phyloP scores from a whole-genome alignment of 2,888 invertebrate genomes.

The Eilema depressum region DNA sequence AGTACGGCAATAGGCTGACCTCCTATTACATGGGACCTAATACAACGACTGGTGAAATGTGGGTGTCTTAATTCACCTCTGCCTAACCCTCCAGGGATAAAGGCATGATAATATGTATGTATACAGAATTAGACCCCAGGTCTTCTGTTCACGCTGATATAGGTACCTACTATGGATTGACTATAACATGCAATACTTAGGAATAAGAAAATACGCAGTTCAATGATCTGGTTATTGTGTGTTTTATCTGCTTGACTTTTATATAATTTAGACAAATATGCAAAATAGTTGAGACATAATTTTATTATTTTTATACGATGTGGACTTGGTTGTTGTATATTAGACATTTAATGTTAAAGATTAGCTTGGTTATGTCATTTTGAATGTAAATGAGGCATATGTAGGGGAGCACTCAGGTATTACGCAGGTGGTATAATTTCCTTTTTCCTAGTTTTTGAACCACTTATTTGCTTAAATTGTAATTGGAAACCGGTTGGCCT shows the following conservation, averaged over 20 bases:
- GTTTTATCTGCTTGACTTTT: conserved; percentile 36
- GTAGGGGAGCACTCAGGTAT: too few relatives aligned
- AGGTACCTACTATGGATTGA: conserved; percentile 15
- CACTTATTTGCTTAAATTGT: too few relatives aligned
- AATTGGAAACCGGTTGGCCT: too few relatives aligned
- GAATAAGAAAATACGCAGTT: conserved; percentile 39
- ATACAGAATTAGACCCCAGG: not conserved
- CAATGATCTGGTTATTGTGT: conserved; percentile 41
- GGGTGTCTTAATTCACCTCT: too few relatives aligned
- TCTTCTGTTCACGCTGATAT: conserved; percentile 42
- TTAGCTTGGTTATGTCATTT: not conserved
- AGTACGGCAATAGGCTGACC: too few relatives aligned
- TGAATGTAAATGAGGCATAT: not conserved
- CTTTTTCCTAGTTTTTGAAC: not conserved
- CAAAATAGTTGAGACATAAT: not conserved
- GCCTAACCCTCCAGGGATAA: too few relatives aligned
- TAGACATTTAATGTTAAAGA: not conserved
- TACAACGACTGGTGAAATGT: too few relatives aligned
- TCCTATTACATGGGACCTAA: too few relatives aligned
- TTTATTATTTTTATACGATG: not conserved
- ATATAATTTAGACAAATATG: conserved; percentile 10
- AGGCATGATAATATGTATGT: too few relatives aligned
- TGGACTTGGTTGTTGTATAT: not conserved
- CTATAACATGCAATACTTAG: not conserved
- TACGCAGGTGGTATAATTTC: not conserved